Conservation (phyloP, 2,888 invertebrate genomes). For the Rhingia campestris region DNA sequence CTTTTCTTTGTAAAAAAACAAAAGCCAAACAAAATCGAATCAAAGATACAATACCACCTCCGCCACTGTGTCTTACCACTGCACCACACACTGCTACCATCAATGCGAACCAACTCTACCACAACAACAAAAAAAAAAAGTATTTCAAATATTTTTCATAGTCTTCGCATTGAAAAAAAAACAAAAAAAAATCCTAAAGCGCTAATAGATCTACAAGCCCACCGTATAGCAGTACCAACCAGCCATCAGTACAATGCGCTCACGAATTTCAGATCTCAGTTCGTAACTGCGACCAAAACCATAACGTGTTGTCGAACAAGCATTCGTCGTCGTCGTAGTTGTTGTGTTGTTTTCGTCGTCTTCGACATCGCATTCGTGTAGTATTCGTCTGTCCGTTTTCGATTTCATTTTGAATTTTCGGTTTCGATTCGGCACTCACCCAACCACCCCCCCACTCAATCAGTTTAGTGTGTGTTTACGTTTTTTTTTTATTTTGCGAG, state of each 20-base stretch:
- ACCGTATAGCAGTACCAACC: slow-evolving; percentile 57
- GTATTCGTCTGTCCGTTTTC: slow-evolving; percentile 51
- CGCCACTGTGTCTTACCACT: slow-evolving; percentile 39
- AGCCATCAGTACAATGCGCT: slow-evolving; percentile 70
- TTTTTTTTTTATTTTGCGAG: slow-evolving; percentile 12
- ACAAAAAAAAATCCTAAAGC: slow-evolving; percentile 40
- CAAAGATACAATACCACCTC: slow-evolving; percentile 6
- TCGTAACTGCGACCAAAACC: slow-evolving; percentile 66
- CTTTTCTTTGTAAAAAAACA: not conserved
- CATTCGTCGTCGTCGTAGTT: slow-evolving; percentile 36
- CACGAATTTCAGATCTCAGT: slow-evolving; percentile 67
- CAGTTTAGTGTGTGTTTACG: slow-evolving; percentile 27
- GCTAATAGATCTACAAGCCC: slow-evolving; percentile 54
- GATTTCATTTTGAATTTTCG: slow-evolving; percentile 59
- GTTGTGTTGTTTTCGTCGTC: slow-evolving; percentile 24
- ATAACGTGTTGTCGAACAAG: slow-evolving; percentile 69
- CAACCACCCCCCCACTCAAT: not conserved
- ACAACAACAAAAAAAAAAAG: slow-evolving; percentile 43
- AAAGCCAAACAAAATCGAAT: not conserved
- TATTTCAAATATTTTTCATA: slow-evolving; percentile 56
- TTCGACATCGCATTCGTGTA: slow-evolving; percentile 18
- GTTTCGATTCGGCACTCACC: slow-evolving; percentile 27
- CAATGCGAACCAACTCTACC: not conserved
- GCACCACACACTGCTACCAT: slow-evolving; percentile 5
- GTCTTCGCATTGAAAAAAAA: slow-evolving; percentile 33